Percentiles rank a stretch among this genome's conserved stretches.
These are phyloP conservation scores for Neogobius melanostomus DNA, from an alignment of 2,113 vertebrate genomes.

Conservation along the genomic window DNA sequence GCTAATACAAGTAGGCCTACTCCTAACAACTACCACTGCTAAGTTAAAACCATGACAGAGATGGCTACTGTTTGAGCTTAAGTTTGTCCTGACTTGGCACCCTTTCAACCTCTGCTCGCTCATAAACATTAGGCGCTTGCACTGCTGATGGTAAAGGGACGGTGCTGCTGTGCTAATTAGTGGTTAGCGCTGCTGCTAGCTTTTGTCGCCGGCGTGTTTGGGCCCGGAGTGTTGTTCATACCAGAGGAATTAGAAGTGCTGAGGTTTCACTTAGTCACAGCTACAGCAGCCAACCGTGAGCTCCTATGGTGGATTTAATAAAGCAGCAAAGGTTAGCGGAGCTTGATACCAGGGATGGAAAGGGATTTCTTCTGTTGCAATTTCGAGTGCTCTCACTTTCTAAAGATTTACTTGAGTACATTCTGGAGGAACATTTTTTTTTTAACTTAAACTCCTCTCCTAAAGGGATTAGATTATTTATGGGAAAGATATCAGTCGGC, in stretches of 20 bases:
- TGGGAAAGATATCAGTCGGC: too few species aligned
- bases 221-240: slow-evolving; percentile 49
- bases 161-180: slow-evolving; percentile 56
- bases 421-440: too few species aligned
- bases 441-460: too few species aligned
- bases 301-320: slow-evolving; percentile 42
- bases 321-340: slow-evolving; percentile 39
- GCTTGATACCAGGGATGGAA: slow-evolving; percentile 29
- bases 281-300: slow-evolving; percentile 44
- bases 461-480: too few species aligned
- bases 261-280: slow-evolving; percentile 58
- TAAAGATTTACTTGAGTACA: background rate
- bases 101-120: slow-evolving; percentile 34
- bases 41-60: background rate
- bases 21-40: background rate
- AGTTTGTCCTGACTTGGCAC: slow-evolving; percentile 9
- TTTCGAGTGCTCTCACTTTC: background rate
- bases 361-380: background rate
- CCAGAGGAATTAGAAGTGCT: slow-evolving; percentile 50
- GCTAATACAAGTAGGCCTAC: background rate
- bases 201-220: slow-evolving; percentile 60
- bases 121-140: slow-evolving; percentile 25
- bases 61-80: background rate
- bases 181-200: slow-evolving; percentile 42
- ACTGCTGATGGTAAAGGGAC: slow-evolving; percentile 32